phyloP scores from a whole-genome alignment of 35 echinoderm and acorn worm genomes.

The Anneissia japonica region DNA sequence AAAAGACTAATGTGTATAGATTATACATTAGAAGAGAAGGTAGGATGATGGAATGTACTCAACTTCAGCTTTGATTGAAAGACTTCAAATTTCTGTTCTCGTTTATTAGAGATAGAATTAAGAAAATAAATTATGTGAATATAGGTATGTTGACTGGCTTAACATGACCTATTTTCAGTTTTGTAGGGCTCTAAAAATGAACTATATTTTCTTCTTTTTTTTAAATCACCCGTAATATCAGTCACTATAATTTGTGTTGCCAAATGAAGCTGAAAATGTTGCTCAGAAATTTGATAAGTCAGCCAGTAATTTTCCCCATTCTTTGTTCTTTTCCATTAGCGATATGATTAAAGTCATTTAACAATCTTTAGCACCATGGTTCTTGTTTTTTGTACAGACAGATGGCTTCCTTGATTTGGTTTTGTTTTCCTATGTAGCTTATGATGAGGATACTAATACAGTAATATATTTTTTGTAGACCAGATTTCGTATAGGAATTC shows the following conservation, averaged over 20 bases:
- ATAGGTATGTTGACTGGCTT: background rate
- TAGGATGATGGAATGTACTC: no score
- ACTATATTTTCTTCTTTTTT: background rate
- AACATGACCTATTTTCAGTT: background rate
- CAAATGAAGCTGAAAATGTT: background rate
- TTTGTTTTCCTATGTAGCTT: no score
- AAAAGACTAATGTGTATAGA: no score
- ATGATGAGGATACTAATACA: no score
- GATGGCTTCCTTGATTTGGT: background rate
- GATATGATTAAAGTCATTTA: background rate
- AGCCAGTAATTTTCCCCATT: background rate
- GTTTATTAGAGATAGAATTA: background rate
- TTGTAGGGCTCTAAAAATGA: background rate
- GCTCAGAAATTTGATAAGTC: background rate
- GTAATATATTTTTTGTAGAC: no score
- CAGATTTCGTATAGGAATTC: no score
- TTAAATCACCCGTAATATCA: background rate
- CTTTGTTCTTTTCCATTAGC: background rate
- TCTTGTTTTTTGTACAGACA: background rate
- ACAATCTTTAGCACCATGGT: background rate
- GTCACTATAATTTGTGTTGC: background rate
- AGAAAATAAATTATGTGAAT: background rate
- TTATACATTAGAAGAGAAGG: no score
- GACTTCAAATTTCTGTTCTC: background rate
- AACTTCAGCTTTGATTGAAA: background rate